phyloP scores from a whole-genome alignment of 2,113 vertebrate species.

The Cercopithecus mona region DNA sequence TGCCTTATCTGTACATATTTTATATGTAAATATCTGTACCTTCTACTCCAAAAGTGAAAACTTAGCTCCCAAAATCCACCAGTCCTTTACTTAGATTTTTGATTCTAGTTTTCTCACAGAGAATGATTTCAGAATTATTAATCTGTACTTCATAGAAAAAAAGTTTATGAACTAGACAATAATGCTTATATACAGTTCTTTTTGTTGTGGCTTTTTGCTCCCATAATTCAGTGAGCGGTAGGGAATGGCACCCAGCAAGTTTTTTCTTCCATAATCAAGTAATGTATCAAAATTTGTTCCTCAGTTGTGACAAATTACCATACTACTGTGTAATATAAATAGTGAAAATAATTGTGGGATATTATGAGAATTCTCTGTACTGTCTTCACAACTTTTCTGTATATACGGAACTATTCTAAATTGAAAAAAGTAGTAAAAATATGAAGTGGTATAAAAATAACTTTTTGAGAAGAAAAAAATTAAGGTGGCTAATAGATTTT shows the following conservation, averaged over 20 bases:
- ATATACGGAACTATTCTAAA: too few relatives aligned
- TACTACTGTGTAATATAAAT: background rate
- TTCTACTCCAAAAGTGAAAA: background rate
- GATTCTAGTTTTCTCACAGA: background rate
- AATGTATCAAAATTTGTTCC: background rate
- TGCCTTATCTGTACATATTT: background rate
- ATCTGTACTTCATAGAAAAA: background rate
- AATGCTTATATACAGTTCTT: background rate
- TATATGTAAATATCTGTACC: background rate
- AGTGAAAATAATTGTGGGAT: background rate
- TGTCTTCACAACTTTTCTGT: too few relatives aligned
- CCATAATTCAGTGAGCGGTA: too few relatives aligned
- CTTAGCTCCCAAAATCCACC: rapidly evolving
- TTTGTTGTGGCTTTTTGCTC: background rate
- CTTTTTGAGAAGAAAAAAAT: too few relatives aligned
- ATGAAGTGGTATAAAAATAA: too few relatives aligned
- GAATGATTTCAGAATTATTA: background rate
- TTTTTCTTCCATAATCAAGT: background rate
- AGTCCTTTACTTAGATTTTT: background rate
- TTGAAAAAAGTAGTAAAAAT: too few relatives aligned
- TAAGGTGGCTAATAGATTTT: too few relatives aligned
- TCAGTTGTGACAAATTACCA: background rate
- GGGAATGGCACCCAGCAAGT: too few relatives aligned
- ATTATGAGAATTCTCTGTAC: background rate
- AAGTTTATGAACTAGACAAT: background rate